These are phyloP conservation scores for Osmerus mordax DNA, from an alignment of 2,113 vertebrate species.

Conservation along the genomic window DNA sequence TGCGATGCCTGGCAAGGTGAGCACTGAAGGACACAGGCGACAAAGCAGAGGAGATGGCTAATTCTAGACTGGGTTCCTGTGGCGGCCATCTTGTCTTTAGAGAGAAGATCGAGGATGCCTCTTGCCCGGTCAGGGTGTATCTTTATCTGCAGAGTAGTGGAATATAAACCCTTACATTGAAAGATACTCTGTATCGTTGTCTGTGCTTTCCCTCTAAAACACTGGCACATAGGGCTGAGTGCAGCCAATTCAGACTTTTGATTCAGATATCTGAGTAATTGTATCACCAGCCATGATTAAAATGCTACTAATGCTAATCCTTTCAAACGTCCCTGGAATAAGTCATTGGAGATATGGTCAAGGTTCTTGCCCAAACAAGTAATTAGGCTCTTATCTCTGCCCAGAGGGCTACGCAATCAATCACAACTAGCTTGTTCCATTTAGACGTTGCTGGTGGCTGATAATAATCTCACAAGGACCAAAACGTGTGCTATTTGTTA, in stretches of 20 bases:
- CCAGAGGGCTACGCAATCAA: constrained; percentile 53
- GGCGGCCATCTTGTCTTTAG: not conserved
- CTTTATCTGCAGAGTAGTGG: too few relatives aligned
- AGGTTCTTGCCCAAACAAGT: constrained; percentile 60
- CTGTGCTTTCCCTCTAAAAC: not conserved
- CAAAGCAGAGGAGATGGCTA: too few relatives aligned
- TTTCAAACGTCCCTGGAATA: constrained; percentile 59
- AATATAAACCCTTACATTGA: too few relatives aligned
- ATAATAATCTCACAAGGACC: too few relatives aligned
- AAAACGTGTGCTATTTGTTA: too few relatives aligned
- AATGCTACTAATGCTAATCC: constrained; percentile 56
- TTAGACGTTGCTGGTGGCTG: too few relatives aligned
- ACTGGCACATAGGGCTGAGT: too few relatives aligned
- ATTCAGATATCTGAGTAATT: constrained; percentile 19
- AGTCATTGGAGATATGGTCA: constrained; percentile 61
- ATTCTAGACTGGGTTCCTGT: not conserved
- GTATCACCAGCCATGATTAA: constrained; percentile 47
- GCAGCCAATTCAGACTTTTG: too few relatives aligned
- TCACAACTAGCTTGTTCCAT: constrained; percentile 43
- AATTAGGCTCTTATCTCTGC: constrained; percentile 63
- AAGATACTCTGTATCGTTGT: too few relatives aligned
- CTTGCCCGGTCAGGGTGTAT: too few relatives aligned
- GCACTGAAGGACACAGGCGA: not conserved
- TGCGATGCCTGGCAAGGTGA: constrained; percentile 20
- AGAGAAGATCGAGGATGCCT: too few relatives aligned